Conservation (phyloP, 2,797 vertebrate genomes). For the Myripristis murdjan region DNA sequence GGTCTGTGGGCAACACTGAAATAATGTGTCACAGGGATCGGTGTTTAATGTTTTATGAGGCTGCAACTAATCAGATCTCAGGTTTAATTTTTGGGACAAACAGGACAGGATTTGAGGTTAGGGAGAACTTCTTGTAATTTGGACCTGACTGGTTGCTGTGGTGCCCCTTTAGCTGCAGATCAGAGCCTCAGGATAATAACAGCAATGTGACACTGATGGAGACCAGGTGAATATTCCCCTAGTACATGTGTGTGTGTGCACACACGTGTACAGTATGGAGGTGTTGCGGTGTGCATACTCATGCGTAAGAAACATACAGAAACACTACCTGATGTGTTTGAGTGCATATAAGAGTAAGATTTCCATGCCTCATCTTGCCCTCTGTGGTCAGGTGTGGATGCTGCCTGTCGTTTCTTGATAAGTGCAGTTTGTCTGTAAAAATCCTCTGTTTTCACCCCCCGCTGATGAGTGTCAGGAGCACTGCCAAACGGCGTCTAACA, state of each 20-base stretch:
- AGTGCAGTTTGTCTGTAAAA: conserved; percentile 36
- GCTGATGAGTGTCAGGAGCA: conserved; percentile 7
- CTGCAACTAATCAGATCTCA: too few relatives aligned
- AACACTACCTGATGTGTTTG: conserved; percentile 34
- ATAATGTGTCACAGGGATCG: too few relatives aligned
- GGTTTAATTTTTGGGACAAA: too few relatives aligned
- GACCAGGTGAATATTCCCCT: conserved; percentile 17
- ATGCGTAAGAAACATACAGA: conserved; percentile 9
- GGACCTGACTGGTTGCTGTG: too few relatives aligned
- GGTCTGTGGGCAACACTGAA: too few relatives aligned
- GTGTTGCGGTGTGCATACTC: conserved; percentile 7
- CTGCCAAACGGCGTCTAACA: conserved; percentile 4
- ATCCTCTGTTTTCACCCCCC: neutral
- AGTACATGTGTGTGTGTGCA: neutral
- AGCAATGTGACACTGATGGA: conserved; percentile 32
- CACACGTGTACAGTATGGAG: neutral
- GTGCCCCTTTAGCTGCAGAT: conserved; percentile 37
- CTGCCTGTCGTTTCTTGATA: conserved; percentile 44
- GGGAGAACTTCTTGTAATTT: too few relatives aligned
- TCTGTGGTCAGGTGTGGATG: conserved; percentile 60
- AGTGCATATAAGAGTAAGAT: conserved; percentile 20
- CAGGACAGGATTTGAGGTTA: too few relatives aligned
- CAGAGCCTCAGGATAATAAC: conserved; percentile 51
- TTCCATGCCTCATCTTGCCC: conserved; percentile 70
- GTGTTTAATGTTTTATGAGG: too few relatives aligned